A percentile compares a stretch with the other conserved stretches of the same genome.
Conservation (phyloP, 1,140 invertebrate genomes). For the Penaeus japonicus region DNA sequence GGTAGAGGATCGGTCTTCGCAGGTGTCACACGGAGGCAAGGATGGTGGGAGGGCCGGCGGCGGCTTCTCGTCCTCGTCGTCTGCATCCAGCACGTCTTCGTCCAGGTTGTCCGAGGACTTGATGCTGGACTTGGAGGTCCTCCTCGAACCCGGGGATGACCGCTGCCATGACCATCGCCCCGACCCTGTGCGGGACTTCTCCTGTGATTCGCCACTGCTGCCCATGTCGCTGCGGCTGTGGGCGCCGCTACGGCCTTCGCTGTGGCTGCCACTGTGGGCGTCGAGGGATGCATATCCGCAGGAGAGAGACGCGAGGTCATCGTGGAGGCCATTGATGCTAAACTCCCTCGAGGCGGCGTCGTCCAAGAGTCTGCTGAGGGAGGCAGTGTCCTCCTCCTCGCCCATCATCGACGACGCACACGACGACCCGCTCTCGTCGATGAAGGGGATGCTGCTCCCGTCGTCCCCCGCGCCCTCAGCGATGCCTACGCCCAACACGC, state of each 20-base stretch:
- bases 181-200: slow-evolving; percentile 26
- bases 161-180: slow-evolving; percentile 36
- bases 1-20: slow-evolving; percentile 52
- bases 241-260: background rate
- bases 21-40: slow-evolving; percentile 52
- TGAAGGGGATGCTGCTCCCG: slow-evolving; percentile 50
- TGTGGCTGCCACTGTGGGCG: slow-evolving; percentile 37
- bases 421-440: slow-evolving; percentile 57
- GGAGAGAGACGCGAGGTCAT: slow-evolving; percentile 56
- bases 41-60: slow-evolving; percentile 53
- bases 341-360: slow-evolving; percentile 57
- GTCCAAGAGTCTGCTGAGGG: slow-evolving; percentile 54
- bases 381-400: slow-evolving; percentile 49
- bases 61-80: slow-evolving; percentile 13
- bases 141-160: slow-evolving; percentile 46
- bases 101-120: slow-evolving; percentile 54
- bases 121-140: slow-evolving; percentile 58
- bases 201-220: slow-evolving; percentile 21
- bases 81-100: slow-evolving; percentile 22
- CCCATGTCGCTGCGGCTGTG: slow-evolving; percentile 21
- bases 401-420: slow-evolving; percentile 57
- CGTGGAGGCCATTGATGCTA: slow-evolving; percentile 57
- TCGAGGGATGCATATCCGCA: slow-evolving; percentile 57
- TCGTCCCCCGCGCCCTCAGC: slow-evolving; percentile 21
- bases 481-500: background rate